Conservation (phyloP, 2,888 invertebrate genomes). For the Brachynemurus nebulosus region DNA sequence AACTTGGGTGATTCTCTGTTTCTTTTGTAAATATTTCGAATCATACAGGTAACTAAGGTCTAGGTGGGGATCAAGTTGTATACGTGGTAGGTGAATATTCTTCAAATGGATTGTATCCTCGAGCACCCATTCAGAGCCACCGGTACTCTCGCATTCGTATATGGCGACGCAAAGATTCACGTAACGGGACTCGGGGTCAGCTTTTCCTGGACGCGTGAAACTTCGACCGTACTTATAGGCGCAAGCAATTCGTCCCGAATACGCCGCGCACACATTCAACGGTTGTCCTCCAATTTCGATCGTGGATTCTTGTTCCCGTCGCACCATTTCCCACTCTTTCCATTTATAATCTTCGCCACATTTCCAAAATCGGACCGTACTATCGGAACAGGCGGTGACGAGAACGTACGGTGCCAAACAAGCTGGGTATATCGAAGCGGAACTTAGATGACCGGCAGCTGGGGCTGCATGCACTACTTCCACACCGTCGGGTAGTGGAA, state of each 20-base stretch:
- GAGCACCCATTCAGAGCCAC: slow-evolving; percentile 84
- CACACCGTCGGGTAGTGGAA: slow-evolving; percentile 79
- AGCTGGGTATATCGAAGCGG: slow-evolving; percentile 97
- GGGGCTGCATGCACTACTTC: slow-evolving; percentile 88
- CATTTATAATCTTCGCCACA: slow-evolving; percentile 60
- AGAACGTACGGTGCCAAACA: slow-evolving; percentile 95
- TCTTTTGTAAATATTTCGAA: slow-evolving; percentile 65
- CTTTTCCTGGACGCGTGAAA: slow-evolving; percentile 66
- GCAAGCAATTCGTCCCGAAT: slow-evolving; percentile 93
- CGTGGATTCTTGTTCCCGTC: slow-evolving; percentile 48
- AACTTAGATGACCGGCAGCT: slow-evolving; percentile 93
- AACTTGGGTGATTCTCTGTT: slow-evolving; percentile 66
- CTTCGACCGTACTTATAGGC: slow-evolving; percentile 91
- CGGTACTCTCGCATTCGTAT: slow-evolving; percentile 98
- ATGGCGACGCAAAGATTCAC: slow-evolving; percentile 89
- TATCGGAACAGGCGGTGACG: slow-evolving; percentile 91
- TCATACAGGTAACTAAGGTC: slow-evolving; percentile 74
- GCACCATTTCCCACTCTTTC: slow-evolving; percentile 84
- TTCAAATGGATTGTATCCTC: slow-evolving; percentile 92
- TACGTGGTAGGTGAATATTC: slow-evolving; percentile 77
- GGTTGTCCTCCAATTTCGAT: slow-evolving; percentile 59
- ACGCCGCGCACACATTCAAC: slow-evolving; percentile 89
- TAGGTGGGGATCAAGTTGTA: slow-evolving; percentile 66
- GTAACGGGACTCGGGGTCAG: slow-evolving; percentile 65
- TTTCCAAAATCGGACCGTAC: slow-evolving; percentile 80